Percentiles rank a stretch among this genome's conserved stretches.
Evolutionary conservation across 1,140 invertebrate species (phyloP).

Genomic region (Zaprionus gabonicus): DNA sequence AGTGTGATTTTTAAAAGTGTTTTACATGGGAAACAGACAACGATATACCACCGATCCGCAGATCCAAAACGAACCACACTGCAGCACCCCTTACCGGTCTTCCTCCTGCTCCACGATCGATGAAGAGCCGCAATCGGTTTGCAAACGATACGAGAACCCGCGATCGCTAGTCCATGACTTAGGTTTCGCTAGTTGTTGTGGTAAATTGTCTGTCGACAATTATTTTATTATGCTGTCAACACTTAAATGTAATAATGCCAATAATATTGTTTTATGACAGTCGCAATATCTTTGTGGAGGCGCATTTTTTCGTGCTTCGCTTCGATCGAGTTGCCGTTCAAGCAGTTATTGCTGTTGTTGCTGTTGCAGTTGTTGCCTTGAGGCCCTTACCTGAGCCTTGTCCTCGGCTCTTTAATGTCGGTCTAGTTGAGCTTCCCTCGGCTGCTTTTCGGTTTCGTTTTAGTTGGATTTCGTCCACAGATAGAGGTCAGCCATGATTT

Average conservation of each 20-base stretch:
- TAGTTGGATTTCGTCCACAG: constrained; percentile 51
- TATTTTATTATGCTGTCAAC: constrained; percentile 85
- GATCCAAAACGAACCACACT: neutral
- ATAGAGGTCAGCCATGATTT: constrained; percentile 76
- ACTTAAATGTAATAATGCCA: constrained; percentile 84
- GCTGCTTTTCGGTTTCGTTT: constrained; percentile 70
- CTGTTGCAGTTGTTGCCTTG: constrained; percentile 32
- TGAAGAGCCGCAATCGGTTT: constrained; percentile 9
- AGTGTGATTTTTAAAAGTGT: constrained; percentile 83
- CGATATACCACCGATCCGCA: constrained; percentile 33
- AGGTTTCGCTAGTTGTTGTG: constrained; percentile 47
- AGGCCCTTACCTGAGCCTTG: constrained; percentile 46
- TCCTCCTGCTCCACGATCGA: neutral
- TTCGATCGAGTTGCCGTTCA: constrained; percentile 40
- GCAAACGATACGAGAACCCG: constrained; percentile 30
- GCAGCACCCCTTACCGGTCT: neutral
- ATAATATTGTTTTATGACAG: constrained; percentile 84
- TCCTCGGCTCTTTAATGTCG: constrained; percentile 67
- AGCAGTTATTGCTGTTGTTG: constrained; percentile 14
- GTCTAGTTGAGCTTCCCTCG: constrained; percentile 63
- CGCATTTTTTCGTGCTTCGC: constrained; percentile 62
- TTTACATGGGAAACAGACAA: constrained; percentile 83
- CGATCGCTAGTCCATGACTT: constrained; percentile 34
- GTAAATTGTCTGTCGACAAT: constrained; percentile 83
- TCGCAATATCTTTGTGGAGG: constrained; percentile 74